Evolutionary conservation across 2,888 invertebrate species (phyloP).

Genomic region (Podabrus alpinus): DNA sequence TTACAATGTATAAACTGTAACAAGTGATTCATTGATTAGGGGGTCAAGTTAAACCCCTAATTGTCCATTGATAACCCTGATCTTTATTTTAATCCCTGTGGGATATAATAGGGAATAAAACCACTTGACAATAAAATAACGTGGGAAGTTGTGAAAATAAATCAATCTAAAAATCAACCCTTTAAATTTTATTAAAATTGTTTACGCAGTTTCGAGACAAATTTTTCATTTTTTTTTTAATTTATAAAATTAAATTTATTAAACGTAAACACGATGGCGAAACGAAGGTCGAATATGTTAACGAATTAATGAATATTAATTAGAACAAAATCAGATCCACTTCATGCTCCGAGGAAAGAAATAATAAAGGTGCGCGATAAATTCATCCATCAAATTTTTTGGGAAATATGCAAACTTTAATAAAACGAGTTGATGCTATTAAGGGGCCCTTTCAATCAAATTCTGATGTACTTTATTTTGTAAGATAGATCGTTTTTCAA

Average conservation of each 20-base stretch:
- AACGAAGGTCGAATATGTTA: neutral
- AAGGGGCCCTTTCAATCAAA: neutral
- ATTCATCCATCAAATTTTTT: neutral
- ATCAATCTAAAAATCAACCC: neutral
- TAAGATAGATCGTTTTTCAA: neutral
- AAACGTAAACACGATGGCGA: neutral
- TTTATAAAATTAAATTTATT: neutral
- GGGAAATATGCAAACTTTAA: neutral
- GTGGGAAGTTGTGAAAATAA: constrained; percentile 1
- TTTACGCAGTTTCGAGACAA: neutral
- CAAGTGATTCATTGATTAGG: neutral
- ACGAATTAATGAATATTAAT: neutral
- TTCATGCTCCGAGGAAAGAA: neutral
- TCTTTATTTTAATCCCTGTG: constrained; percentile 3
- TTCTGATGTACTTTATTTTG: neutral
- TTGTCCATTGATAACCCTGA: neutral
- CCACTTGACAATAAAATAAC: constrained; percentile 3
- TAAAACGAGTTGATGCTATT: neutral
- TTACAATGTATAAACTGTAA: neutral
- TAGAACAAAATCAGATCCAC: neutral
- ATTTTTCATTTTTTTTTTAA: neutral
- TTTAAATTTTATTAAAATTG: neutral
- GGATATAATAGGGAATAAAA: constrained; percentile 1
- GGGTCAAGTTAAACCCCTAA: neutral
- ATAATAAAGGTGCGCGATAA: neutral